These are phyloP conservation scores for Deroptyus accipitrinus DNA, from an alignment of 2,113 vertebrate species.

Conservation along the genomic window DNA sequence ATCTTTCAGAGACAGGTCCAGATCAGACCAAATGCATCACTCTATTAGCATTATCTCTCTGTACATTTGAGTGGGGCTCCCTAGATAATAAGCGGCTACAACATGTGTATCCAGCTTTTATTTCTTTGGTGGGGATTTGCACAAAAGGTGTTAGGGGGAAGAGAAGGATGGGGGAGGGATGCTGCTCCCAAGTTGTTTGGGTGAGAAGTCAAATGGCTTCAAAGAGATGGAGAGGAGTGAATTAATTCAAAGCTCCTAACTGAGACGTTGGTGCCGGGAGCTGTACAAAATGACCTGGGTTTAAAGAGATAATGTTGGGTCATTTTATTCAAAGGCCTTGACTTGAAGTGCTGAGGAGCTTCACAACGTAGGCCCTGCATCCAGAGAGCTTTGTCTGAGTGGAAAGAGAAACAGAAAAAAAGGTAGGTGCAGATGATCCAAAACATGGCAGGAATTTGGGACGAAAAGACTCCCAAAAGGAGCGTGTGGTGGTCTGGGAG, in stretches of 20 bases:
- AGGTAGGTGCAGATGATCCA: not conserved
- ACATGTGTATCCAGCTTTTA: not conserved
- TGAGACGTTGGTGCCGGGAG: not conserved
- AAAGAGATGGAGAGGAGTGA: not conserved
- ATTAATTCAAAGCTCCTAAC: not conserved
- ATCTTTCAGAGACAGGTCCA: constrained; percentile 55
- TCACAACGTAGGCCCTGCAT: not conserved
- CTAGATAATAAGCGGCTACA: constrained; percentile 37
- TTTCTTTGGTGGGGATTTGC: constrained; percentile 31
- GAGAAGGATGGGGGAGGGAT: not conserved
- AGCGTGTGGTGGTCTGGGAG: fast-evolving
- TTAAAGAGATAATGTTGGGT: not conserved
- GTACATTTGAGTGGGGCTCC: constrained; percentile 48
- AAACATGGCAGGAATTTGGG: not conserved
- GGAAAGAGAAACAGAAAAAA: not conserved
- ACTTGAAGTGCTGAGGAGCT: not conserved
- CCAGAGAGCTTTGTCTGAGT: not conserved
- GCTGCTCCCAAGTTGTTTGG: not conserved
- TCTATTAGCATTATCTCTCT: constrained; percentile 72
- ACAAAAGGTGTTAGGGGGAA: not conserved
- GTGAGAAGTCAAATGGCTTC: constrained; percentile 44
- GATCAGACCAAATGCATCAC: constrained; percentile 59
- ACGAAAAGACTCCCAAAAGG: not conserved
- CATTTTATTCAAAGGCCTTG: not conserved
- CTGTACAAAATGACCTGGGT: not conserved